phyloP scores from a whole-genome alignment of 2,113 vertebrate genomes.

The Hyla sarda region DNA sequence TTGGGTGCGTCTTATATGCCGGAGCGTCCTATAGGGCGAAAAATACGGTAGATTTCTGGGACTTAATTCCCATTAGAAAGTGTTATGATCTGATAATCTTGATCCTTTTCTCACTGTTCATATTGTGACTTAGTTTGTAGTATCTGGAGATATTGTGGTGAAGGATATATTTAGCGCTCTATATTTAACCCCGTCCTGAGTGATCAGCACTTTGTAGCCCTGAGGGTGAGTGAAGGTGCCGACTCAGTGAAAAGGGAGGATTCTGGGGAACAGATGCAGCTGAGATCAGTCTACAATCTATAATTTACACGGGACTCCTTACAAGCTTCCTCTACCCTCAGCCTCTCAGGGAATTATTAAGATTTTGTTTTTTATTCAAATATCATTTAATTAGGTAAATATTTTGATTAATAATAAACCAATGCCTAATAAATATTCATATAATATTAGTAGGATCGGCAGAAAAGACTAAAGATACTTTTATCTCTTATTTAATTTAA shows the following conservation, averaged over 20 bases:
- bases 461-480: too few species aligned
- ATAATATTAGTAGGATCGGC: too few species aligned
- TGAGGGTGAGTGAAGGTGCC: constrained; percentile 77
- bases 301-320: constrained; percentile 72
- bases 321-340: constrained; percentile 20
- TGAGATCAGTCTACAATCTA: constrained; percentile 66
- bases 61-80: not conserved
- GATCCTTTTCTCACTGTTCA: not conserved
- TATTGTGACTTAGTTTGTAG: not conserved
- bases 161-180: constrained; percentile 37
- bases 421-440: too few species aligned
- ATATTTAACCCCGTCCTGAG: constrained; percentile 64
- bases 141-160: constrained; percentile 4
- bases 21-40: too few species aligned
- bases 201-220: constrained; percentile 79
- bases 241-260: constrained; percentile 75
- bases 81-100: not conserved
- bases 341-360: not conserved
- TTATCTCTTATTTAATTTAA: too few species aligned
- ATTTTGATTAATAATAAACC: too few species aligned
- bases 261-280: constrained; percentile 76
- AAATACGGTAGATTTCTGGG: not conserved
- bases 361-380: not conserved
- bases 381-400: not conserved
- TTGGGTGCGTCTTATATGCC: too few species aligned